Evolutionary conservation across 2,797 vertebrate genomes (phyloP).

Genomic region (Sebastes hubbsi): DNA sequence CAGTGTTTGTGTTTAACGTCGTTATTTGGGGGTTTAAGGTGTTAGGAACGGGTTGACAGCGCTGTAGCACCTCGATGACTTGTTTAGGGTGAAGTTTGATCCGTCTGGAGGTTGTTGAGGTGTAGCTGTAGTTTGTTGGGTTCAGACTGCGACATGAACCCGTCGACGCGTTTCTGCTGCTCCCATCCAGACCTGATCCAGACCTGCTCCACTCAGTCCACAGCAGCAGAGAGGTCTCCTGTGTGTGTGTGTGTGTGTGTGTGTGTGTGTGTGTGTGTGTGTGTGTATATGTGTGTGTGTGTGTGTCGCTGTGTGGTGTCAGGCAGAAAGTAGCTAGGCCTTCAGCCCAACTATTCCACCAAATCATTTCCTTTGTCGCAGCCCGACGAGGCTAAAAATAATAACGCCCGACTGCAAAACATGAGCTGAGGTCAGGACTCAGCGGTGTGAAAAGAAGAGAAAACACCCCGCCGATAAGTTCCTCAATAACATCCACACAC

Average conservation of each 20-base stretch:
- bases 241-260: background rate
- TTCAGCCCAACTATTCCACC: slow-evolving; percentile 30
- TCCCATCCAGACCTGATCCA: background rate
- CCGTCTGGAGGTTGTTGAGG: slow-evolving; percentile 32
- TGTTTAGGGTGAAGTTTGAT: slow-evolving; percentile 57
- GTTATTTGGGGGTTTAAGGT: background rate
- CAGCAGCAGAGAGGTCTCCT: background rate
- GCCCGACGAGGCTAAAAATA: slow-evolving; percentile 57
- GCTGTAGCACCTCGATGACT: background rate
- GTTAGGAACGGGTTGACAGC: background rate
- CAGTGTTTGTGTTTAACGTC: background rate
- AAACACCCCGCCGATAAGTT: slow-evolving; percentile 1
- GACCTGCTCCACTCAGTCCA: slow-evolving; percentile 4
- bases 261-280: background rate
- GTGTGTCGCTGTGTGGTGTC: background rate
- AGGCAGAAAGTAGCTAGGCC: slow-evolving; percentile 31
- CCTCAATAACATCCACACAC: background rate
- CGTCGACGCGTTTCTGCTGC: slow-evolving; percentile 41
- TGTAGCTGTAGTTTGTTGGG: slow-evolving; percentile 21
- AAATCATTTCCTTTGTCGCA: slow-evolving; percentile 65
- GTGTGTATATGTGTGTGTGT: background rate
- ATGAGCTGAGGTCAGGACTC: slow-evolving; percentile 49
- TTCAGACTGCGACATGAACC: slow-evolving; percentile 68
- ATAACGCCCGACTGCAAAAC: slow-evolving; percentile 38
- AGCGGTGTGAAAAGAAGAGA: slow-evolving; percentile 11